Evolutionary conservation across 2,888 invertebrate species (phyloP).

Genomic region (Zhengitettix transpicula): DNA sequence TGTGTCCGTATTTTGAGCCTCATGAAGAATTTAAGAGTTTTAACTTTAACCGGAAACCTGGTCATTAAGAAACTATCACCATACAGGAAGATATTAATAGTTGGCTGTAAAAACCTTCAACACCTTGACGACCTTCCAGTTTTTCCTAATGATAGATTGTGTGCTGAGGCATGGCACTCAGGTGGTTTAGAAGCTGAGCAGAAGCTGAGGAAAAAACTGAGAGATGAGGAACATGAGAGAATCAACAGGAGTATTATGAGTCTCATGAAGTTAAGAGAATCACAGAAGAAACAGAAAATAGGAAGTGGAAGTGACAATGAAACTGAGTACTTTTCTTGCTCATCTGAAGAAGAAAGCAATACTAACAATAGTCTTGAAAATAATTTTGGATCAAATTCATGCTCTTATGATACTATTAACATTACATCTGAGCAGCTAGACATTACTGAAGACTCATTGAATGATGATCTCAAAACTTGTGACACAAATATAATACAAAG

Average conservation of each 20-base stretch:
- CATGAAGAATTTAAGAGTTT: slow-evolving; percentile 58
- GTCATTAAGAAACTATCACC: slow-evolving; percentile 65
- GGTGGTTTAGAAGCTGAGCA: slow-evolving; percentile 55
- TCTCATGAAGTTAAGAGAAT: not conserved
- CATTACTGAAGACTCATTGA: too few species aligned
- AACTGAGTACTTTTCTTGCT: too few species aligned
- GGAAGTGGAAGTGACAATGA: too few species aligned
- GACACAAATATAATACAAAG: too few species aligned
- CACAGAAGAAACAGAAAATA: not conserved
- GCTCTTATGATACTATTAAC: too few species aligned
- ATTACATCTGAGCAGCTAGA: too few species aligned
- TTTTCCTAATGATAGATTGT: slow-evolving; percentile 76
- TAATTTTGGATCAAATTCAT: too few species aligned
- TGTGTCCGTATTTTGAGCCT: slow-evolving; percentile 56
- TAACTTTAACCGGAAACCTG: slow-evolving; percentile 78
- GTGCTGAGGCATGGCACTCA: slow-evolving; percentile 82
- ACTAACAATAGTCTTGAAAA: too few species aligned
- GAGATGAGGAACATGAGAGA: slow-evolving; percentile 38
- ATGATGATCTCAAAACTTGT: too few species aligned
- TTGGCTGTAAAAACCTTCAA: slow-evolving; percentile 54
- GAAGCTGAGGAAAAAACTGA: slow-evolving; percentile 50
- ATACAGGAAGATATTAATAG: slow-evolving; percentile 66
- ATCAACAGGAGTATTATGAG: not conserved
- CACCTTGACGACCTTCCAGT: slow-evolving; percentile 86
- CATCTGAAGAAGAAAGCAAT: too few species aligned